Conservation (phyloP, 2,797 vertebrate genomes). For the Emys orbicularis region DNA sequence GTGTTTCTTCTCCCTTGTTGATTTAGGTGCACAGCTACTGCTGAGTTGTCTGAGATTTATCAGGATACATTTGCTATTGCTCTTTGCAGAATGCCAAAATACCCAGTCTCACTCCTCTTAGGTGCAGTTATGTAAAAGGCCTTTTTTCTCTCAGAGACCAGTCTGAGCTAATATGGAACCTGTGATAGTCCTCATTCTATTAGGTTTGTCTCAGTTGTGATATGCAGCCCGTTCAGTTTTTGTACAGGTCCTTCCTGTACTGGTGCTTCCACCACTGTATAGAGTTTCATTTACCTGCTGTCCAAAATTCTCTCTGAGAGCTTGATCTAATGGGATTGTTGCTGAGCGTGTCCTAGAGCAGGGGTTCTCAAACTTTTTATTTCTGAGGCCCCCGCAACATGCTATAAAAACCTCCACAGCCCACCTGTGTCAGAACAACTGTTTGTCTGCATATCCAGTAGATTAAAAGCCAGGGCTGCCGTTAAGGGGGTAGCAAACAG, state of each 20-base stretch:
- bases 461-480: too few species aligned
- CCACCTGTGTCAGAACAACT: too few species aligned
- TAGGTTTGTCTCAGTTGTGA: too few species aligned
- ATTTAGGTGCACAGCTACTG: not conserved
- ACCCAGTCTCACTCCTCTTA: too few species aligned
- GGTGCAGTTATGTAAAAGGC: not conserved
- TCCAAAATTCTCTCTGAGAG: not conserved
- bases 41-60: not conserved
- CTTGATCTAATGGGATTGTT: not conserved
- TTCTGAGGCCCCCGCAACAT: too few species aligned
- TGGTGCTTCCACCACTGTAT: not conserved
- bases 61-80: too few species aligned
- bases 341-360: not conserved
- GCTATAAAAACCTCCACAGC: too few species aligned
- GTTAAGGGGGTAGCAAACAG: too few species aligned
- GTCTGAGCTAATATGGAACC: not conserved
- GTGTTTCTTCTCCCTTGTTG: not conserved
- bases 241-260: not conserved
- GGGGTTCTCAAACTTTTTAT: too few species aligned
- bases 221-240: too few species aligned
- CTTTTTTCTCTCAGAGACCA: not conserved
- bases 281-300: not conserved
- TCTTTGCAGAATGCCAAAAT: too few species aligned
- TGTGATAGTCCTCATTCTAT: not conserved
- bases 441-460: too few species aligned